Evolutionary conservation across 2,888 invertebrate genomes (phyloP), one percentile per base, ranked within the genome.

Genomic region (Cephus runcator): DNA sequence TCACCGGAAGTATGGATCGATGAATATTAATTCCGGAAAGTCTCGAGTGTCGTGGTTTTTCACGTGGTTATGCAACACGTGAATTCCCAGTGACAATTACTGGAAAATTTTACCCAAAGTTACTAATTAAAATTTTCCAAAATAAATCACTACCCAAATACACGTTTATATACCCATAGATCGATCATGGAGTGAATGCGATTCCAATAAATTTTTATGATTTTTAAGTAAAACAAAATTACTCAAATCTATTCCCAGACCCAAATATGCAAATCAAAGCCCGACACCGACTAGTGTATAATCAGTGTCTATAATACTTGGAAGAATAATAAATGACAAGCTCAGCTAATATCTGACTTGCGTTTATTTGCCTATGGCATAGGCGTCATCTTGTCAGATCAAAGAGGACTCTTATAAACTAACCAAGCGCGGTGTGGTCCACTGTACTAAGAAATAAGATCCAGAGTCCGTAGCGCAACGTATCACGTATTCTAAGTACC

Each of bases 381-480:
- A 12, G 31, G 33, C 33, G 31, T n/a, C 34, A 34, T 71, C 71
- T 71, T 34, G 71, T 74, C 74, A 36, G 74, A 74, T 74, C 74
- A 74, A 74, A 74, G 74, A 74, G 36, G 31, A 30, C 74, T 74
- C 34, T 74, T 36, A 74, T 36, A 36, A 74, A 74, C 74, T n/a
- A 71, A 30, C 71, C 34, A 36, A 74, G 35, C 34, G 71, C 71
- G 71, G 71, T 71, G 56, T 56, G 36, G 74, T 23, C 34, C 56
- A 56, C 23, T 23, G 56, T 74, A 74, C 74, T 35, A 74, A 23
- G 74, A 56, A 74, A 74, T 23, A 34, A 34, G 74, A 74, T 74
- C 34, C 74, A n/a, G 74, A 30, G n/a, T 74, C 36, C 11, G 3
- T 4, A 33, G 71, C 12, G 12, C 34, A 23, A 12, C 74, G 74